phyloP scores from a whole-genome alignment of 2,797 vertebrate species.

The Kryptolebias ocellatus region DNA sequence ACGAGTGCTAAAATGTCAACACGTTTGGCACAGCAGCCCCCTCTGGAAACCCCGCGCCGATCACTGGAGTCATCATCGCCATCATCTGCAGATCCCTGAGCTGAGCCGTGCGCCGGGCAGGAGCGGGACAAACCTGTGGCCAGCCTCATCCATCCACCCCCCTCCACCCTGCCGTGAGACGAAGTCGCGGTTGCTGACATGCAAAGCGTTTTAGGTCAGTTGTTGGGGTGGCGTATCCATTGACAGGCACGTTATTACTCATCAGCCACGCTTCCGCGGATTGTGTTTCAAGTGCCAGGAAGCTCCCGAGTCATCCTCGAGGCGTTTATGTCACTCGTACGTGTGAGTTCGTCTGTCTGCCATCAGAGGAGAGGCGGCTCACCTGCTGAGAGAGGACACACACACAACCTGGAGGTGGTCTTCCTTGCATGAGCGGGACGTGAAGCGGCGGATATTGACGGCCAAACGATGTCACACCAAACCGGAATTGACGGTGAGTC shows the following conservation, averaged over 20 bases:
- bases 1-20: constrained; percentile 69
- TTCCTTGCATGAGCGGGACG: constrained; percentile 50
- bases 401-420: constrained; percentile 54
- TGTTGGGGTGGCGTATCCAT: constrained; percentile 79
- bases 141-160: background rate
- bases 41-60: constrained; percentile 39
- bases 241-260: constrained; percentile 82
- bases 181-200: constrained; percentile 72
- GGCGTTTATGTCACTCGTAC: constrained; percentile 77
- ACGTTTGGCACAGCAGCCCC: constrained; percentile 45
- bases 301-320: constrained; percentile 76
- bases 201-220: constrained; percentile 76
- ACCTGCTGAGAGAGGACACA: constrained; percentile 64
- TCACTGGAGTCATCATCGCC: constrained; percentile 30
- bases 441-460: constrained; percentile 49
- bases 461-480: constrained; percentile 83
- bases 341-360: constrained; percentile 69
- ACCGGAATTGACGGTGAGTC: constrained; percentile 83
- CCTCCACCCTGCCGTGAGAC: constrained; percentile 28
- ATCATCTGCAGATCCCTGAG: constrained; percentile 22
- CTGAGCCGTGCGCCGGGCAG: constrained; percentile 17
- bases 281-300: constrained; percentile 82
- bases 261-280: constrained; percentile 81
- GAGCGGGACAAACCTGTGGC: constrained; percentile 29
- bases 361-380: constrained; percentile 55